Evolutionary conservation across 2,797 vertebrate genomes (phyloP), one percentile per base, ranked within the genome.

Genomic region (Garrulus glandarius): DNA sequence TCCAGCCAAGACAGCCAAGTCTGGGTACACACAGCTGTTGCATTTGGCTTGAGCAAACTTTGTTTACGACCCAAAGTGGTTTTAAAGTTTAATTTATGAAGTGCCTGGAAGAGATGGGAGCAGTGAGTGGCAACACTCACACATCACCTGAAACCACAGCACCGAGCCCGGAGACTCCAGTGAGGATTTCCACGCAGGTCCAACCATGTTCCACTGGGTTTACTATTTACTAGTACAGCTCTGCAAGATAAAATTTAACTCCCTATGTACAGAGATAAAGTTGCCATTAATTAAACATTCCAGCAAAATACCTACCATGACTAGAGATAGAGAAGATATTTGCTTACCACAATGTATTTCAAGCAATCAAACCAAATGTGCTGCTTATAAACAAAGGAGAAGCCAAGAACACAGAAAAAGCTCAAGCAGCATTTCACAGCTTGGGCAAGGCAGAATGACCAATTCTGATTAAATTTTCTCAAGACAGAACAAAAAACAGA

Each of bases 311-410:
- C n/a, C 37, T 41, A 44, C 21, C 64, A 41, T 4, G 37, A 49
- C 70, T 36, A 21, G 0, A 65, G 84, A 18, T 14, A 34, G 70
- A 77, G 41, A 47, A 55, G 43, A 72, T 30, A 44, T 81, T 39
- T 64, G 68, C 86, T 78, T 49, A 68, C 61, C 64, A 36, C 89
- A 36, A 19, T 1, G 21, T 22, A 63, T 52, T 82, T 59, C 78
- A 67, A 56, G 30, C 64, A 59, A 85, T 24, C 64, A 83, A 53
- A 82, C 37, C 39, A 55, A 77, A 56, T 8, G 24, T 29, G 89
- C 49, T 84, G 68, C 70, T 91, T 61, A 34, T 56, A 91, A 93
- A 87, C 93, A 94, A 88, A 85, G 74, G 44, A 39, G 47, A 74
- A 59, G 23, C 47, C 37, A 69, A 43, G 41, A 57, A 59, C 19